phyloP scores from a whole-genome alignment of 2,113 vertebrate genomes.

The Ammospiza caudacuta region DNA sequence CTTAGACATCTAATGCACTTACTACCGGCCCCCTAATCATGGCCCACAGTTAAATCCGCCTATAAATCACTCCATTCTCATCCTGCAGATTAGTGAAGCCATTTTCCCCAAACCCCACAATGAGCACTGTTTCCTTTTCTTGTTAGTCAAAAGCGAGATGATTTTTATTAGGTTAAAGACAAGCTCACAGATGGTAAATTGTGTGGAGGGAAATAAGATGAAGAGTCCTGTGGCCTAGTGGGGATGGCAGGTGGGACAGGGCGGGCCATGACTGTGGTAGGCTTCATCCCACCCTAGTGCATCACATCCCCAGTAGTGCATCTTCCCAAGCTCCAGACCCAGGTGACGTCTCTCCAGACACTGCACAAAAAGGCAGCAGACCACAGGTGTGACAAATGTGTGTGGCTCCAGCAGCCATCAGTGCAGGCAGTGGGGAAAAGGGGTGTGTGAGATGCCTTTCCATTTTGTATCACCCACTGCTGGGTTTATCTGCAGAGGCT shows the following conservation, averaged over 20 bases:
- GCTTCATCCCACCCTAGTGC: neutral
- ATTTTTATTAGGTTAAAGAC: constrained; percentile 89
- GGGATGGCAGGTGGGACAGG: constrained; percentile 34
- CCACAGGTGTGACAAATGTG: neutral
- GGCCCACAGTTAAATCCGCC: constrained; percentile 90
- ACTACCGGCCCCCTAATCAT: constrained; percentile 93
- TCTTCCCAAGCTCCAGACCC: neutral
- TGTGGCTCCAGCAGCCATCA: neutral
- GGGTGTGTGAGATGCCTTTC: rapidly evolving
- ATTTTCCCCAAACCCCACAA: constrained; percentile 93
- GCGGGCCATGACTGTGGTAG: neutral
- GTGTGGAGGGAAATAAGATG: constrained; percentile 85
- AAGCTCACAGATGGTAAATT: constrained; percentile 90
- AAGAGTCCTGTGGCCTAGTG: constrained; percentile 61
- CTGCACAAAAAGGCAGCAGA: neutral
- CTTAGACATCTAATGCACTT: constrained; percentile 93
- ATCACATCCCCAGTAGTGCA: neutral
- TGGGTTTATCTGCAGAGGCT: neutral
- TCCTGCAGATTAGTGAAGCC: constrained; percentile 93
- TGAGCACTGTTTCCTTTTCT: constrained; percentile 93
- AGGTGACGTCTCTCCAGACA: rapidly evolving
- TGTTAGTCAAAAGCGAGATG: constrained; percentile 91
- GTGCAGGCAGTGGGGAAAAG: rapidly evolving
- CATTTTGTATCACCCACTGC: neutral
- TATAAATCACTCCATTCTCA: constrained; percentile 94